These are phyloP conservation scores for Sula dactylatra DNA, from an alignment of 2,113 vertebrate species.

Conservation along the genomic window DNA sequence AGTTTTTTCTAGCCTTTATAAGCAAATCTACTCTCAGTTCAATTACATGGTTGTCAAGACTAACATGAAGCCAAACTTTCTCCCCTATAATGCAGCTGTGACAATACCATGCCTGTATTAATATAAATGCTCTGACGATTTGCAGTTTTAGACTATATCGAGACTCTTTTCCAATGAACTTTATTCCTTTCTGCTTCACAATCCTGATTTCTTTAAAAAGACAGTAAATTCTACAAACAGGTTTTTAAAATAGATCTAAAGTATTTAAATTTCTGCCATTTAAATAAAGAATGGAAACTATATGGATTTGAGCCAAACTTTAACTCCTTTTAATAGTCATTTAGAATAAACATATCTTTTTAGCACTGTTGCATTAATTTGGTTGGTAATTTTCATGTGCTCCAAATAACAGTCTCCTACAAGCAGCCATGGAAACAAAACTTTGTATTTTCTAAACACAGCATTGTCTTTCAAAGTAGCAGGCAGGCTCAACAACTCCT, in stretches of 20 bases:
- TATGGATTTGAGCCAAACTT: not conserved
- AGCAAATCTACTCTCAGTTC: not conserved
- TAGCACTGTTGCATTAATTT: not conserved
- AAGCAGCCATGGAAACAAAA: not conserved
- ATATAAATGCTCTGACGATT: not conserved
- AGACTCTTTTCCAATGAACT: not conserved
- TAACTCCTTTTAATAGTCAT: not conserved
- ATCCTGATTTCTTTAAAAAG: not conserved
- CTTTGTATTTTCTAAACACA: constrained; percentile 11
- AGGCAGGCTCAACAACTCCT: not conserved
- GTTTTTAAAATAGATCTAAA: not conserved
- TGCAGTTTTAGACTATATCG: not conserved
- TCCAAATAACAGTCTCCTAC: not conserved
- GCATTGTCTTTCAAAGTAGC: not conserved
- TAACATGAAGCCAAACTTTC: not conserved
- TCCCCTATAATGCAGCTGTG: not conserved
- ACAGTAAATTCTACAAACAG: not conserved
- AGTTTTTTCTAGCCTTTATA: not conserved
- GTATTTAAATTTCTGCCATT: not conserved
- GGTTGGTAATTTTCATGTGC: not conserved
- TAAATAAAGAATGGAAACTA: not conserved
- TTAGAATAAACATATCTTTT: not conserved
- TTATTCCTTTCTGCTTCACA: not conserved
- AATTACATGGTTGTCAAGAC: not conserved
- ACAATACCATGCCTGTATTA: not conserved